A percentile compares a stretch with the other conserved stretches of the same genome.
These are phyloP conservation scores for Iguana delicatissima DNA, from an alignment of 2,797 vertebrate genomes.

Conservation along the genomic window DNA sequence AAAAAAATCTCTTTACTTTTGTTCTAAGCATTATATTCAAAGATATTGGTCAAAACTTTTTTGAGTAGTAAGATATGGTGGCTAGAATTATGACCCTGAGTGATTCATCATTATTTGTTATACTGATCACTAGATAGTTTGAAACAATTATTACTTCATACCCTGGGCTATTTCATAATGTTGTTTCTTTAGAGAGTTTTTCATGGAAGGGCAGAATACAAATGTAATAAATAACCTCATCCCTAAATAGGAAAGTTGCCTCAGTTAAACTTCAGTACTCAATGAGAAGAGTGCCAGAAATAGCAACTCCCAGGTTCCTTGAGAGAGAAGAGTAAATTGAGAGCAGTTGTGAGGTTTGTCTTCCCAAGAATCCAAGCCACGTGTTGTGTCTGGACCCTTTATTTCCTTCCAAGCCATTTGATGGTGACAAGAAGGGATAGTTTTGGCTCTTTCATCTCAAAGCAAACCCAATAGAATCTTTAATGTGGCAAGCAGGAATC, in stretches of 20 bases:
- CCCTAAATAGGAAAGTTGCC: neutral
- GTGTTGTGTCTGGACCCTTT: neutral
- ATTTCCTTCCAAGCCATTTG: neutral
- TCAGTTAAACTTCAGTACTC: neutral
- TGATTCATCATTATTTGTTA: constrained; percentile 1
- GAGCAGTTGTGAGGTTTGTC: neutral
- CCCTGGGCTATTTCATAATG: too few relatives aligned
- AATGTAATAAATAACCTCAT: neutral
- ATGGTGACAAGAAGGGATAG: neutral
- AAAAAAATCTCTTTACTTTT: neutral
- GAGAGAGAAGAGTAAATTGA: neutral
- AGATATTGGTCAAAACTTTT: neutral
- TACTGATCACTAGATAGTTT: neutral
- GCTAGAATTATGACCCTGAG: neutral
- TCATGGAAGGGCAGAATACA: neutral
- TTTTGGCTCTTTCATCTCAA: neutral
- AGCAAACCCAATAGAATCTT: neutral
- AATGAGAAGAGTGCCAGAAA: neutral
- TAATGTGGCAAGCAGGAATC: neutral
- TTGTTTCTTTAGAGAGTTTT: neutral
- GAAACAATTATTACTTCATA: neutral
- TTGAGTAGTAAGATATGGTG: neutral
- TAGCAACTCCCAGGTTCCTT: neutral
- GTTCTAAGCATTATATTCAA: neutral
- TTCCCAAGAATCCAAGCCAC: neutral